Evolutionary conservation across 1,140 invertebrate genomes (phyloP), one percentile per base, ranked within the genome.

Genomic region (Cyrtorhinus lividipennis): DNA sequence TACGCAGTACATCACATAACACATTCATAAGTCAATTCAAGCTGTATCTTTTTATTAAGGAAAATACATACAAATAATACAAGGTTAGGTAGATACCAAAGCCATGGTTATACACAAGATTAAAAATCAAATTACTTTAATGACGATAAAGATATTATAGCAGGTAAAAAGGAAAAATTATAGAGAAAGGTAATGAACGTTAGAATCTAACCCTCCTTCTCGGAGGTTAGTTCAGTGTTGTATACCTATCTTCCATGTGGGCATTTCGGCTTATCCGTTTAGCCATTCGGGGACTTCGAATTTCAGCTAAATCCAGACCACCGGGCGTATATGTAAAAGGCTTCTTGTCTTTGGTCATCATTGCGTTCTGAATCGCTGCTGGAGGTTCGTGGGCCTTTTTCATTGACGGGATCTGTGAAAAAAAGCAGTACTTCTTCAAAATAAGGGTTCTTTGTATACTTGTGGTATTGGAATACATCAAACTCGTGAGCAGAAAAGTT

Each of bases 261-360:
- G 74, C 78, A 57, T 83, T 82, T 63, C 81, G 76, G 59, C 80
- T 81, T 67, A 91, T 79, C 45, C 90, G 77, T 67, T 89, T 79
- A 13, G 88, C 87, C 88, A 95, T 93, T 66, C 90, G 80, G 1
- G 91, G 91, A 62, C 88, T 92, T 63, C 83, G 80, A 38, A 95
- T 92, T 73, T 95, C 89, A 0, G 88, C 90, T 24, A 95, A 77
- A 73, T 95, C 90, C 53, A 95, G 78, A 60, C 92, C 92, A 1
- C 83, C 83, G 1, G 91, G 92, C 15, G 91, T 93, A 71, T 95
- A 95, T 1, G 92, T 95, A 72, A 95, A 95, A 1, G 92, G 92
- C 71, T 92, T 94, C 73, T 94, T 95, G 72, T 95, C 92, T 76
- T 93, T 92, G 65, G 87, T 91, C 82, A 92, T 84, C 89, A 95